These are phyloP conservation scores for Corvus moneduloides DNA, from an alignment of 2,113 vertebrate species.

Conservation along the genomic window DNA sequence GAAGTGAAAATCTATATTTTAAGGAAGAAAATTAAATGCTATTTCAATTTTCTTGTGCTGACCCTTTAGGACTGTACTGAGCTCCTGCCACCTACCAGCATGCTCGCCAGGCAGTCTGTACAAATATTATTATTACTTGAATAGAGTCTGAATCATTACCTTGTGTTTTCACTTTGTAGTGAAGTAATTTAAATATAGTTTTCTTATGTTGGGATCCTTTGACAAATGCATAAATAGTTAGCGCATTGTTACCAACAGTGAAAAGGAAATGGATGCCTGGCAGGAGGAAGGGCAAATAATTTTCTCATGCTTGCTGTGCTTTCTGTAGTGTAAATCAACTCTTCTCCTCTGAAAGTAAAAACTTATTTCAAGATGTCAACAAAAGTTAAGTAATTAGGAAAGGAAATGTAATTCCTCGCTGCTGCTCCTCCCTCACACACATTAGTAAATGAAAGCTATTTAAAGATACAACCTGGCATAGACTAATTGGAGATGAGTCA, in stretches of 20 bases:
- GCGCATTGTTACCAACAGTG: slow-evolving; percentile 57
- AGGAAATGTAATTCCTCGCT: slow-evolving; percentile 60
- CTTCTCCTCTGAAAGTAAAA: slow-evolving; percentile 64
- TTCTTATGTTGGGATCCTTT: slow-evolving; percentile 48
- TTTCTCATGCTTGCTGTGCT: slow-evolving; percentile 68
- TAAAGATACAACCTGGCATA: slow-evolving; percentile 31
- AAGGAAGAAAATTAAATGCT: slow-evolving; percentile 14
- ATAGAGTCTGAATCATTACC: slow-evolving; percentile 63
- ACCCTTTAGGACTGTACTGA: background rate
- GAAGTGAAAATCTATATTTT: slow-evolving; percentile 2
- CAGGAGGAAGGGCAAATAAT: slow-evolving; percentile 67
- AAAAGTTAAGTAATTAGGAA: slow-evolving; percentile 61
- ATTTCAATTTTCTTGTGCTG: slow-evolving; percentile 6
- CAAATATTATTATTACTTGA: slow-evolving; percentile 69
- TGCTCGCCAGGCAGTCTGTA: slow-evolving; percentile 41
- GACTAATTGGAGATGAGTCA: slow-evolving; percentile 58
- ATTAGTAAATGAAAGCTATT: slow-evolving; percentile 54
- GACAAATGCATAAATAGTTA: slow-evolving; percentile 68
- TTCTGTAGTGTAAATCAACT: slow-evolving; percentile 65
- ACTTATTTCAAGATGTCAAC: slow-evolving; percentile 44
- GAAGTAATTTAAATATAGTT: slow-evolving; percentile 63
- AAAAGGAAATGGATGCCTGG: slow-evolving; percentile 66
- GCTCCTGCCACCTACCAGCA: background rate
- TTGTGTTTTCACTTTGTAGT: slow-evolving; percentile 62
- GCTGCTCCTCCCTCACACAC: background rate